Base-by-base conservation (phyloP, 2,797 vertebrate genomes). In the Phoebastria nigripes region DNA sequence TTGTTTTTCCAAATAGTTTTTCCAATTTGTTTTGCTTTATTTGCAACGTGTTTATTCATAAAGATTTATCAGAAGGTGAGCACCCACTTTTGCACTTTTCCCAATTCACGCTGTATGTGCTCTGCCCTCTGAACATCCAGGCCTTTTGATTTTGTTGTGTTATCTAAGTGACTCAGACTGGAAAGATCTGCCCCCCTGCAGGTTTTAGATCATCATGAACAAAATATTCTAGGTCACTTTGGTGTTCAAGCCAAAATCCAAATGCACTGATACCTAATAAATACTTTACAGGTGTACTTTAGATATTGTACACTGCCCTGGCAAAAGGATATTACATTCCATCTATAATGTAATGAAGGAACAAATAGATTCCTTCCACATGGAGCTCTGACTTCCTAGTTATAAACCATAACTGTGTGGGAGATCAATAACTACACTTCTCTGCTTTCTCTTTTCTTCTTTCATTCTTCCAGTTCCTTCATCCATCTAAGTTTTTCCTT, bases 31-130 rank as follows among this genome's bases (percentile, higher is more conserved):
- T 94, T 89, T 72, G 24, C n/a, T 89, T 76, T 18, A 6, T 82
- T 85, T 91, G 21, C 8, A 31, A 55, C 49, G 5, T 9, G 6
- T 82, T 84, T 77, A 42, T 44, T 65, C 41, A 52, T 33, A 35
- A 74, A 82, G 9, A 65, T 80, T 49, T 92, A 29, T 33, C n/a
- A 71, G 73, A 82, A 59, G 15, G 3, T 15, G 6, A 52, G 37
- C 0, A 2, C 6, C 3, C 35, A 59, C 15, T 71, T 89, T 16
- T 61, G 26, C 5, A 56, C 8, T 74, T 58, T 21, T 82, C 39
- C 37, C 31, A 21, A 9, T 47, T 41, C 49, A 35, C 0, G 0
- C 3, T 76, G 9, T 16, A 26, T 58, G 25, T n/a, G 14, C 31
- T 78, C 52, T 74, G 44, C 19, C 8, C 35, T n/a, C 51, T 70